Evolutionary conservation across 2,797 vertebrate species (phyloP).

Genomic region (Pelobates cultripes): DNA sequence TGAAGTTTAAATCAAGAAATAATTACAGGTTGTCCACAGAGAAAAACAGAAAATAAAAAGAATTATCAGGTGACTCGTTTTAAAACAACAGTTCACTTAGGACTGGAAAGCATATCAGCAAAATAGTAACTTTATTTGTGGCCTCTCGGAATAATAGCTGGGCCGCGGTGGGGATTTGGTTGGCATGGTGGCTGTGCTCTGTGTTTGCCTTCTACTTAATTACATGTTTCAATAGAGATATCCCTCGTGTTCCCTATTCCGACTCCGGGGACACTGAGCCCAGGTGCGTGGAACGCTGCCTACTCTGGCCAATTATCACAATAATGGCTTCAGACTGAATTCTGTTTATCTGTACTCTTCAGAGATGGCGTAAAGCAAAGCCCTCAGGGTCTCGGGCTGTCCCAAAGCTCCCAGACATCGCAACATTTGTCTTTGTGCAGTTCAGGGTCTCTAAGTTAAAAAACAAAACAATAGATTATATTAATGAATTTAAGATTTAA

Average conservation of each 20-base stretch:
- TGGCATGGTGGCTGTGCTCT: background rate
- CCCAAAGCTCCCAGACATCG: background rate
- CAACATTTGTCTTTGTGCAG: background rate
- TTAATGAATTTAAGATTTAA: no score
- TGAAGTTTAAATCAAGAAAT: no score
- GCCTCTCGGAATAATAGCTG: background rate
- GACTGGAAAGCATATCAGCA: background rate
- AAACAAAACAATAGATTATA: no score
- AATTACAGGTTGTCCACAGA: background rate
- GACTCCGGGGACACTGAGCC: background rate
- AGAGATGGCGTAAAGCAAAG: background rate
- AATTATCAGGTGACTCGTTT: background rate
- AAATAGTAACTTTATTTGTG: background rate
- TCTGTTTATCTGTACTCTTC: slow-evolving; percentile 17
- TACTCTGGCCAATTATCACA: slow-evolving; percentile 11
- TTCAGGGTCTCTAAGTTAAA: no score
- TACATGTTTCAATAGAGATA: slow-evolving; percentile 4
- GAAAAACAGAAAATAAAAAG: background rate
- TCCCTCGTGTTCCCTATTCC: background rate
- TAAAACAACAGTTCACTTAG: background rate
- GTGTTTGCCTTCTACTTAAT: slow-evolving; percentile 2
- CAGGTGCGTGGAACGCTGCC: slow-evolving; percentile 5
- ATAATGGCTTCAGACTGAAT: background rate
- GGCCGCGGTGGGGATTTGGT: background rate
- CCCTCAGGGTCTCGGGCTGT: slow-evolving; percentile 2